Percentiles rank a stretch among this genome's conserved stretches.
Evolutionary conservation across 2,797 vertebrate species (phyloP).

Genomic region (Artibeus jamaicensis): DNA sequence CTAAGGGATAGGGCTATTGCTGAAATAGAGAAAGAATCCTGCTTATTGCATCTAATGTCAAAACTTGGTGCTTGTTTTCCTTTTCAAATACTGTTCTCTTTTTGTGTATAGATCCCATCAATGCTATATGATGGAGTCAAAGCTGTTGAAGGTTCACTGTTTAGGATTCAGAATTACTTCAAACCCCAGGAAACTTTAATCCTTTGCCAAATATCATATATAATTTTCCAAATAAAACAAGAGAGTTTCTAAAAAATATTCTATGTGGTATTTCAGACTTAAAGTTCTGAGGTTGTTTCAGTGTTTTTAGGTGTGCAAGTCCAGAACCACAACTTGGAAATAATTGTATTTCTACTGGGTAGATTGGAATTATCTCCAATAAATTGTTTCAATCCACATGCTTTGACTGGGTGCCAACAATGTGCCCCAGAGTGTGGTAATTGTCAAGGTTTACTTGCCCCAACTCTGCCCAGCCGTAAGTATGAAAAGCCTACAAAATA

Average conservation of each 20-base stretch:
- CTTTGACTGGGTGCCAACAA: background rate
- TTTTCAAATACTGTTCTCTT: slow-evolving; percentile 27
- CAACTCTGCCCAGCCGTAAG: background rate
- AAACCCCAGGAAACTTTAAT: slow-evolving; percentile 37
- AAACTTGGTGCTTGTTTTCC: background rate
- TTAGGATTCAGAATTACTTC: slow-evolving; percentile 51
- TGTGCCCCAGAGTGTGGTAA: background rate
- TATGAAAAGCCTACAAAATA: background rate
- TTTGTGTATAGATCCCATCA: slow-evolving; percentile 39
- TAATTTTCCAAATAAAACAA: slow-evolving; percentile 50
- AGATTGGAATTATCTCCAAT: background rate
- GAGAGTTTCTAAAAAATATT: slow-evolving; percentile 6
- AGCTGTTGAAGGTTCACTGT: slow-evolving; percentile 33
- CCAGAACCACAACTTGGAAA: background rate
- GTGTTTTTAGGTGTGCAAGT: background rate
- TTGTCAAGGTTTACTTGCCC: background rate
- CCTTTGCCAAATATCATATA: slow-evolving; percentile 32
- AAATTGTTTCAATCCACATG: background rate
- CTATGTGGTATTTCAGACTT: background rate
- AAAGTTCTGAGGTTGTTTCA: background rate
- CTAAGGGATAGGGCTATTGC: background rate
- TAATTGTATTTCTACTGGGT: slow-evolving; percentile 18
- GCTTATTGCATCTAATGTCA: background rate
- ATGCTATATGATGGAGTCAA: background rate
- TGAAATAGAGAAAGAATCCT: background rate